A percentile compares a stretch with the other conserved stretches of the same genome.
phyloP scores from a whole-genome alignment of 2,888 invertebrate species.

The Leptothorax acervorum region DNA sequence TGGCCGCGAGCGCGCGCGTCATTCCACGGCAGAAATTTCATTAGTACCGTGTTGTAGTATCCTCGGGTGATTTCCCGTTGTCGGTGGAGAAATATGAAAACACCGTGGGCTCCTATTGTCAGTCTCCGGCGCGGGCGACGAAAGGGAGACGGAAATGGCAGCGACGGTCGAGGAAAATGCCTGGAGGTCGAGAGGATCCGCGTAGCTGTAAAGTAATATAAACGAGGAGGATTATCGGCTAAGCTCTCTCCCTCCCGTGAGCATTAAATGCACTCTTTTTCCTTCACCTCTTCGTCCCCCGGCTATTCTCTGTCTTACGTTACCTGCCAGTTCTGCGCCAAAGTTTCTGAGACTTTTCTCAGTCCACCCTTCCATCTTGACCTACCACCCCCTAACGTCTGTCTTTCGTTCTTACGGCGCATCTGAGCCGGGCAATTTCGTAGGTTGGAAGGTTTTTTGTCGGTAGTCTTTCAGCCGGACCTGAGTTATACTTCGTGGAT shows the following conservation, averaged over 20 bases:
- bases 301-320: constrained; percentile 46
- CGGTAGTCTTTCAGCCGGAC: constrained; percentile 17
- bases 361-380: constrained; percentile 18
- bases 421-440: constrained; percentile 55
- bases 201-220: constrained; percentile 75
- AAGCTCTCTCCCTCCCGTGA: constrained; percentile 61
- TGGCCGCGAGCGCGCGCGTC: constrained; percentile 30
- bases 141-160: not conserved
- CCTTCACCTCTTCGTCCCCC: constrained; percentile 36
- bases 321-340: constrained; percentile 61
- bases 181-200: constrained; percentile 49
- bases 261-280: constrained; percentile 71
- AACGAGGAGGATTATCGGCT: constrained; percentile 78
- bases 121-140: not conserved
- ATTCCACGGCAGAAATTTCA: constrained; percentile 68
- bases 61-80: constrained; percentile 60
- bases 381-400: constrained; percentile 28
- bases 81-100: constrained; percentile 71
- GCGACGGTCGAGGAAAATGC: constrained; percentile 17
- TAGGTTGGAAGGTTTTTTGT: constrained; percentile 27
- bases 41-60: constrained; percentile 67
- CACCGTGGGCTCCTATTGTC: constrained; percentile 49
- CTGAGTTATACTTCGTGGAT: constrained; percentile 11
- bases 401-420: constrained; percentile 42
- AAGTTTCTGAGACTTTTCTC: constrained; percentile 61